Percentiles rank a stretch among this genome's conserved stretches.
Evolutionary conservation across 2,888 invertebrate genomes (phyloP).

Genomic region (Gastrophysa polygoni): DNA sequence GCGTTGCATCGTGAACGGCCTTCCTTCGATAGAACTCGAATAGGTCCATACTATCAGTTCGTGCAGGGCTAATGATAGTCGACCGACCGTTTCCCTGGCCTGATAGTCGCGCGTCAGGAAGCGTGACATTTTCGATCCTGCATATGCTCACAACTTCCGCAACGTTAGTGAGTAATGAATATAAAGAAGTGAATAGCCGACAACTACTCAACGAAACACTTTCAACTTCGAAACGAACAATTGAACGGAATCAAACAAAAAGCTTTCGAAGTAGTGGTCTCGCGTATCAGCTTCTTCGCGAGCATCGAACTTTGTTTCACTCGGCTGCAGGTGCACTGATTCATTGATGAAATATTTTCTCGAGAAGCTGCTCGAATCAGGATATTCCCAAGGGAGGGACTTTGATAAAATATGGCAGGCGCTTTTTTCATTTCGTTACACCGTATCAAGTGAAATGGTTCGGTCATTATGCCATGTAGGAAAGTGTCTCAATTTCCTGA

Average conservation of each 20-base stretch:
- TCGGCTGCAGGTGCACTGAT: constrained; percentile 1
- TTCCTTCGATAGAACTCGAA: too few relatives aligned
- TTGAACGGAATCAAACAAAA: not conserved
- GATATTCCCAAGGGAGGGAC: not conserved
- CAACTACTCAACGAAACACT: constrained; percentile 4
- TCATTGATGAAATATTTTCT: not conserved
- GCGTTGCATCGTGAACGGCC: too few relatives aligned
- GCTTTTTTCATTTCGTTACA: not conserved
- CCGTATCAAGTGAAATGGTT: too few relatives aligned
- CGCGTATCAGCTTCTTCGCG: not conserved
- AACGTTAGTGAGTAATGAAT: constrained; percentile 1
- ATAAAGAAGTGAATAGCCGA: constrained; percentile 3
- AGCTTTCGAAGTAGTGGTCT: too few relatives aligned
- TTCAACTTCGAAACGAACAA: constrained; percentile 3
- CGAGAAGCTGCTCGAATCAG: not conserved
- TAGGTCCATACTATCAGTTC: too few relatives aligned
- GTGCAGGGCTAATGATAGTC: too few relatives aligned
- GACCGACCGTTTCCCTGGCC: too few relatives aligned
- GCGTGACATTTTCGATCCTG: too few relatives aligned
- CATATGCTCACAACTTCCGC: not conserved
- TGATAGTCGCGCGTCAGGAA: too few relatives aligned
- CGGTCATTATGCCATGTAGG: too few relatives aligned
- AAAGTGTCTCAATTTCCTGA: too few relatives aligned
- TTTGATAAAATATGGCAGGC: not conserved
- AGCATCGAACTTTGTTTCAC: not conserved